Conservation (phyloP, 2,888 invertebrate species). For the Drosophila histrio region DNA sequence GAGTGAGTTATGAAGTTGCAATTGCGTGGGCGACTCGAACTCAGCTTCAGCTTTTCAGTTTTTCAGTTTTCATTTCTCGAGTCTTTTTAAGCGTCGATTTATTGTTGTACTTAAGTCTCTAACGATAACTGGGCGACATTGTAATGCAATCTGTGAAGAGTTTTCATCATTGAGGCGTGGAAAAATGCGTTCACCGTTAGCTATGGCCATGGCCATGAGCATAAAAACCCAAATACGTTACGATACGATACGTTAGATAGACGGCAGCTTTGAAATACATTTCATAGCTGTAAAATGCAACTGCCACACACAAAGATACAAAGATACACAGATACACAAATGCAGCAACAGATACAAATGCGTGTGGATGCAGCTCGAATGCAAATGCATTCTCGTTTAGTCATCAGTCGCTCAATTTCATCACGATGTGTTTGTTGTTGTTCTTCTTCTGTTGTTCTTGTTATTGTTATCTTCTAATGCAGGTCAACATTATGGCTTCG, state of each 20-base stretch:
- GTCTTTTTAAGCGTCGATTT: conserved; percentile 63
- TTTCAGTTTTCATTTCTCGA: not conserved
- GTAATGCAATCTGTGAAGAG: conserved; percentile 52
- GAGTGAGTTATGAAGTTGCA: conserved; percentile 77
- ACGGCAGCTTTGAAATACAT: conserved; percentile 55
- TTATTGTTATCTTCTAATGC: not conserved
- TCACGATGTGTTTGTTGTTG: conserved; percentile 1
- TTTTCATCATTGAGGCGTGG: conserved; percentile 62
- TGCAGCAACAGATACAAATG: conserved; percentile 12
- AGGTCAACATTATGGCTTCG: not conserved
- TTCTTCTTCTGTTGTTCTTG: not conserved
- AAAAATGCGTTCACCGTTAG: conserved; percentile 69
- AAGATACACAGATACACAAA: not conserved
- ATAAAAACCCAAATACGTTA: conserved; percentile 52
- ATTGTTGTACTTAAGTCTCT: conserved; percentile 59
- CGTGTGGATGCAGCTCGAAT: conserved; percentile 31
- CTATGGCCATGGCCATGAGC: conserved; percentile 43
- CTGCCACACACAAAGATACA: conserved; percentile 67
- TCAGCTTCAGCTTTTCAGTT: conserved; percentile 5
- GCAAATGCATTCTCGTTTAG: conserved; percentile 59
- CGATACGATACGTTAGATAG: conserved; percentile 1
- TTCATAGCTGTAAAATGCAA: conserved; percentile 67
- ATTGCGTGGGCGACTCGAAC: conserved; percentile 56
- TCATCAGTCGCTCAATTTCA: conserved; percentile 42
- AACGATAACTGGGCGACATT: conserved; percentile 39